Conservation (phyloP, 2,797 vertebrate species). For the Naso thynnoides region DNA sequence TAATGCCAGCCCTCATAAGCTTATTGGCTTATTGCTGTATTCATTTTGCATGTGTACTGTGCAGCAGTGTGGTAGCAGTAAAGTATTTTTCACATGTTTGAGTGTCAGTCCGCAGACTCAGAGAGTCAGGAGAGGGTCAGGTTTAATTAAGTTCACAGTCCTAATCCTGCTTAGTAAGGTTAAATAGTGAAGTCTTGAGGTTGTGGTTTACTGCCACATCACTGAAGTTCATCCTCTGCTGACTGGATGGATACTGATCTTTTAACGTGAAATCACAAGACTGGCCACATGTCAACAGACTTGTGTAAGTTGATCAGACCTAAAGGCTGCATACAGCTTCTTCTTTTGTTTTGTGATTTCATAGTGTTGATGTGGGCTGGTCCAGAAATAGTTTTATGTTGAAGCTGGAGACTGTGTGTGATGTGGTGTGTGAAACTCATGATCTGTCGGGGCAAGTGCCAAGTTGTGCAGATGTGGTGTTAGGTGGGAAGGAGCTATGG, state of each 20-base stretch:
- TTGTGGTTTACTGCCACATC: constrained; percentile 42
- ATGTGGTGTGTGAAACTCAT: constrained; percentile 68
- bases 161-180: constrained; percentile 46
- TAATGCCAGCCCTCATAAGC: constrained; percentile 5
- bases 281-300: constrained; percentile 13
- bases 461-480: constrained; percentile 70
- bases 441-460: constrained; percentile 60
- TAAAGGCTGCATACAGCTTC: constrained; percentile 22
- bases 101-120: constrained; percentile 26
- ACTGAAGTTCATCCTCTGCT: constrained; percentile 28
- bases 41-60: not conserved
- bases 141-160: constrained; percentile 50
- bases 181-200: constrained; percentile 43
- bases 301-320: constrained; percentile 22
- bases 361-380: constrained; percentile 47
- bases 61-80: constrained; percentile 7
- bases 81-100: constrained; percentile 30
- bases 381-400: constrained; percentile 66
- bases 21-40: constrained; percentile 27
- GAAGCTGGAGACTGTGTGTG: constrained; percentile 65
- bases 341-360: constrained; percentile 51
- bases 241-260: constrained; percentile 21
- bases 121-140: constrained; percentile 30
- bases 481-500: constrained; percentile 39
- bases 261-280: constrained; percentile 52